Percentiles rank a stretch among this genome's conserved stretches.
phyloP scores from a whole-genome alignment of 2,797 vertebrate genomes.

The Platalea minor region DNA sequence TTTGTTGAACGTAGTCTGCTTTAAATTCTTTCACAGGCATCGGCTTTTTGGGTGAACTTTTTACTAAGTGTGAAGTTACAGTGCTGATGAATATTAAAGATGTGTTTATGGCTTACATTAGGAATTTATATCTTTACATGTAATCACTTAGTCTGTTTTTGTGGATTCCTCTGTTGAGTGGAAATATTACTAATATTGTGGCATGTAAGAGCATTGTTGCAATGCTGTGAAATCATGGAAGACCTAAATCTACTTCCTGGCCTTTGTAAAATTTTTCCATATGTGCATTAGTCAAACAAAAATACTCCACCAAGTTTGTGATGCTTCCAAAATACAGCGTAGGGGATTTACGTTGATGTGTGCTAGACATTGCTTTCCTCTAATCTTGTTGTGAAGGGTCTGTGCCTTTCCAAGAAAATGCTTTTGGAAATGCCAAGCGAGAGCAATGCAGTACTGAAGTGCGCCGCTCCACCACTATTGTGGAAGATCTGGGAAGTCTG shows the following conservation, averaged over 20 bases:
- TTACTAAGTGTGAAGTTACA: neutral
- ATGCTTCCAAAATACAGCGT: neutral
- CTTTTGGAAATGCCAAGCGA: neutral
- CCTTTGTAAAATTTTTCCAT: neutral
- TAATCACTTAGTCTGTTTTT: neutral
- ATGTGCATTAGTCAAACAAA: neutral
- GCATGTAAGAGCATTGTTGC: neutral
- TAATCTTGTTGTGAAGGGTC: neutral
- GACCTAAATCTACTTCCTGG: neutral
- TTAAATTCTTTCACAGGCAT: neutral
- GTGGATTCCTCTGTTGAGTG: neutral
- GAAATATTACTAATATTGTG: neutral
- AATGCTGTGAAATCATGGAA: neutral
- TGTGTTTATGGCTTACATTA: neutral
- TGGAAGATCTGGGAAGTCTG: neutral
- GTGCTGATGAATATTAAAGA: neutral
- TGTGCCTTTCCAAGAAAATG: neutral
- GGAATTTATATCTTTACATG: neutral
- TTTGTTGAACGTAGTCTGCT: neutral
- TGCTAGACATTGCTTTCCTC: neutral
- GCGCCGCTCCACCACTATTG: accelerated
- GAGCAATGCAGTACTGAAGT: neutral
- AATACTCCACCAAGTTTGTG: neutral
- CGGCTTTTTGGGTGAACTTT: neutral
- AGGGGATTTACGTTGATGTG: neutral